phyloP scores from a whole-genome alignment of 2,888 invertebrate species.

The Cryptocephalus primarius region DNA sequence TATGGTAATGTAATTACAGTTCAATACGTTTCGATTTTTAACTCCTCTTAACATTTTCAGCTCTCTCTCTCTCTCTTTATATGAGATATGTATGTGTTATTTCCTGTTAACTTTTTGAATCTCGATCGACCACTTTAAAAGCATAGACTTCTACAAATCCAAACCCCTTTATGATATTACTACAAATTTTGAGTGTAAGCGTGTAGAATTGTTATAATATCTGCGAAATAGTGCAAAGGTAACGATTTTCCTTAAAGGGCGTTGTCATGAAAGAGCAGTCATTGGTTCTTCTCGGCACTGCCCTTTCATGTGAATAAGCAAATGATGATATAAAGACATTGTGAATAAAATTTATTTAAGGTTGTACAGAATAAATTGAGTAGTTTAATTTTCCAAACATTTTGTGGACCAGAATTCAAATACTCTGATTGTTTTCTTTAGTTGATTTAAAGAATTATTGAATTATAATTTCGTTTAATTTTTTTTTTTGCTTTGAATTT shows the following conservation, averaged over 20 bases:
- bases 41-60: no score
- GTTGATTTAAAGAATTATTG: slow-evolving; percentile 12
- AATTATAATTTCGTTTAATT: slow-evolving; percentile 14
- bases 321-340: slow-evolving; percentile 21
- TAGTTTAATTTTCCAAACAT: slow-evolving; percentile 17
- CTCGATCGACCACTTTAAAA: no score
- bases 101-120: no score
- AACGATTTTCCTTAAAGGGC: slow-evolving; percentile 1
- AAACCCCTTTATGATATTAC: no score
- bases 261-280: slow-evolving; percentile 4
- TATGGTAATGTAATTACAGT: no score
- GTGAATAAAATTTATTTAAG: slow-evolving; percentile 22
- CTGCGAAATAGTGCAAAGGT: slow-evolving; percentile 9
- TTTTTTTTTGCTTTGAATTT: slow-evolving; percentile 11
- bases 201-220: slow-evolving; percentile 5
- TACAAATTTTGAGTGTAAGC: not conserved
- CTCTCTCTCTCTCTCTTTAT: no score
- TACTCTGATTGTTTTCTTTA: slow-evolving; percentile 3
- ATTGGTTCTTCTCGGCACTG: slow-evolving; percentile 5
- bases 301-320: slow-evolving; percentile 13
- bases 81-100: no score
- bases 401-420: slow-evolving; percentile 16
- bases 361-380: slow-evolving; percentile 22
- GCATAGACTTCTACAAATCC: no score
- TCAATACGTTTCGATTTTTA: no score